phyloP scores from a whole-genome alignment of 1,140 invertebrate species.

The Lordiphosa mommai region DNA sequence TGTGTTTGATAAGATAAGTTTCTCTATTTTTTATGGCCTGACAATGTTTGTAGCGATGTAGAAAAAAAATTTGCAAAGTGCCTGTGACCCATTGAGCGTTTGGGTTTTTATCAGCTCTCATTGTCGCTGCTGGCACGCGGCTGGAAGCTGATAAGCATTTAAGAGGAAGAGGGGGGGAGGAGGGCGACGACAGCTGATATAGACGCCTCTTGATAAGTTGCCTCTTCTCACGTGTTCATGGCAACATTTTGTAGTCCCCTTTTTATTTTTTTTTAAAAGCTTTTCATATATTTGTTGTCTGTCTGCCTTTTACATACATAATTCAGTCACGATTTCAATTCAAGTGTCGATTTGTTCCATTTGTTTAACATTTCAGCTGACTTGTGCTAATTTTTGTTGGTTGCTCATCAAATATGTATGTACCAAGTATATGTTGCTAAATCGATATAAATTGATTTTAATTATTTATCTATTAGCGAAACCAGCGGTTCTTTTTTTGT shows the following conservation, averaged over 20 bases:
- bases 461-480: constrained; percentile 76
- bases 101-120: constrained; percentile 35
- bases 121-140: constrained; percentile 52
- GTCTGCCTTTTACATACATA: constrained; percentile 18
- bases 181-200: constrained; percentile 23
- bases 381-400: constrained; percentile 64
- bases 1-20: constrained; percentile 4
- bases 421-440: constrained; percentile 46
- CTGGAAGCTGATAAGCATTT: constrained; percentile 44
- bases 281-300: constrained; percentile 1
- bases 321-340: constrained; percentile 41
- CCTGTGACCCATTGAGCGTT: constrained; percentile 38
- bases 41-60: constrained; percentile 19
- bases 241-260: constrained; percentile 32
- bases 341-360: constrained; percentile 28
- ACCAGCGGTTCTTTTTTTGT: constrained; percentile 17
- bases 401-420: too few relatives aligned
- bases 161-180: neutral
- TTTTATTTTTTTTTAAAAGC: neutral
- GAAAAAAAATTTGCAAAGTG: constrained; percentile 44
- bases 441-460: constrained; percentile 78
- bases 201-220: constrained; percentile 32
- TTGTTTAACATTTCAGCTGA: constrained; percentile 63
- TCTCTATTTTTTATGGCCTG: constrained; percentile 2
- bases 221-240: constrained; percentile 55